A percentile compares a stretch with the other conserved stretches of the same genome.
Conservation (phyloP, 2,888 invertebrate species). For the Spilarctia lutea region DNA sequence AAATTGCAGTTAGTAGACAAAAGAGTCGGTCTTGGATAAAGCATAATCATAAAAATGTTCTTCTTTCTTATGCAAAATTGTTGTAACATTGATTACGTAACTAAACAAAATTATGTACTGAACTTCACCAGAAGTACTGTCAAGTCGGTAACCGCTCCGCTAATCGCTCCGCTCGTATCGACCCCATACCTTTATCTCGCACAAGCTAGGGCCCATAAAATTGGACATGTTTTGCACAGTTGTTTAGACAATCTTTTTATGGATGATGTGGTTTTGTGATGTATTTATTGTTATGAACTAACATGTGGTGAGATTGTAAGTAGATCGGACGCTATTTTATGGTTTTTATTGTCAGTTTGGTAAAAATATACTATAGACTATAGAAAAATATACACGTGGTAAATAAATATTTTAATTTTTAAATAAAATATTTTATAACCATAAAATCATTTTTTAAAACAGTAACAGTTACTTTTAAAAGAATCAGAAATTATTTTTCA, state of each 20-base stretch:
- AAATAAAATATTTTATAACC: neutral
- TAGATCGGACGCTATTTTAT: slow-evolving; percentile 18
- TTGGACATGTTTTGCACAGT: slow-evolving; percentile 40
- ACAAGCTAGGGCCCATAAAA: slow-evolving; percentile 23
- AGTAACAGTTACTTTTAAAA: neutral
- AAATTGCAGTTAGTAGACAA: neutral
- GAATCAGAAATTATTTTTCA: neutral
- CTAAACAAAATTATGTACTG: neutral
- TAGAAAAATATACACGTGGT: neutral
- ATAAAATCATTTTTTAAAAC: neutral
- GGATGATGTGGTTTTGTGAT: slow-evolving; percentile 37
- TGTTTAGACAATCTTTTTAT: slow-evolving; percentile 52
- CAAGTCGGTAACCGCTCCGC: neutral
- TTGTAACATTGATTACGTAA: neutral
- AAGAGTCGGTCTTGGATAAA: neutral
- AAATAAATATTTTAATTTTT: neutral
- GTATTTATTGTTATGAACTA: slow-evolving; percentile 41
- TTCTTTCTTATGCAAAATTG: neutral
- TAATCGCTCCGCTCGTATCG: slow-evolving; percentile 8
- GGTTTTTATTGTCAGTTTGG: slow-evolving; percentile 10
- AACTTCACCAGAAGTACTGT: neutral
- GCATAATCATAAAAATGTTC: neutral
- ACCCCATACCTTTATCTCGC: neutral
- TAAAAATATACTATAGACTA: neutral
- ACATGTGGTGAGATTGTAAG: slow-evolving; percentile 24